Evolutionary conservation across 2,797 vertebrate genomes (phyloP).

Genomic region (Xenopus petersii): DNA sequence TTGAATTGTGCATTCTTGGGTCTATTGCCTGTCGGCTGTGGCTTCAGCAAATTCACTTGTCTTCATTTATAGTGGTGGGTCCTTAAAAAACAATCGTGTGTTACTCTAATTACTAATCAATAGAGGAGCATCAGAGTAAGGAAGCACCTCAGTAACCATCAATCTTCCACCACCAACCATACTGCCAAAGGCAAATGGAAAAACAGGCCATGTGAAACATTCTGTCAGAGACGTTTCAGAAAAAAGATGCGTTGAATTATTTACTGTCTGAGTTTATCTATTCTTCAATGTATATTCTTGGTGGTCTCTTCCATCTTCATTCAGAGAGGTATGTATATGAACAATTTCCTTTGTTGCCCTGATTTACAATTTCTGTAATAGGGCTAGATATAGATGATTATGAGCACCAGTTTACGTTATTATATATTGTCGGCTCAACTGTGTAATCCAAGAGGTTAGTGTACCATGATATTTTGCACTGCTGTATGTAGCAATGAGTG

Average conservation of each 20-base stretch:
- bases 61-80: constrained; percentile 2
- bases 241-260: constrained; percentile 69
- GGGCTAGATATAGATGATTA: no score
- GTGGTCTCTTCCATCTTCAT: constrained; percentile 71
- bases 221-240: constrained; percentile 66
- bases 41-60: not conserved
- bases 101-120: constrained; percentile 53
- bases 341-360: no score
- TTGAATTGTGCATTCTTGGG: not conserved
- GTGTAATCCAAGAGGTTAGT: no score
- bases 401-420: no score
- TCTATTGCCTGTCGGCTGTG: not conserved
- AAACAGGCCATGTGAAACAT: constrained; percentile 63
- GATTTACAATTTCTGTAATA: no score
- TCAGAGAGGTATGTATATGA: constrained; percentile 36
- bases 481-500: no score
- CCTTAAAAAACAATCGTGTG: not conserved
- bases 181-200: constrained; percentile 59
- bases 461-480: no score
- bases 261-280: constrained; percentile 73
- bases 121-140: constrained; percentile 51
- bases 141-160: constrained; percentile 54
- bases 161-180: constrained; percentile 58
- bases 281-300: constrained; percentile 68
- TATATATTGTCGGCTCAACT: no score